phyloP scores from a whole-genome alignment of 2,113 vertebrate species.

The Petroica traversi region DNA sequence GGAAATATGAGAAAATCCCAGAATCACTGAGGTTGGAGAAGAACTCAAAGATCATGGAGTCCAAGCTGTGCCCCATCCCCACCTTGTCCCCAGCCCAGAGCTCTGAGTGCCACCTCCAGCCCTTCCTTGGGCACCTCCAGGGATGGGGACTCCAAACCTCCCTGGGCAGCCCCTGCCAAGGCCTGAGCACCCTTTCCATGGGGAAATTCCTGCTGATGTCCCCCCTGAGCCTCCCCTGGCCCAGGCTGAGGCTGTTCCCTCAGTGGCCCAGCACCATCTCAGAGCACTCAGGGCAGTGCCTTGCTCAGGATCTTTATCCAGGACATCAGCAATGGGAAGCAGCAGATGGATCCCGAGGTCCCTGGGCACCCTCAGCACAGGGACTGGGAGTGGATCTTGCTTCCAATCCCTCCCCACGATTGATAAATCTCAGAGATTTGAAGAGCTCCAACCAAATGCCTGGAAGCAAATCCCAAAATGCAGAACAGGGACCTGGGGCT shows the following conservation, averaged over 20 bases:
- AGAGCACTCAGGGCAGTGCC: rapidly evolving
- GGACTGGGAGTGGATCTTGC: background rate
- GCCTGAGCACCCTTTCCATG: background rate
- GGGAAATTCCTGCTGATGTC: background rate
- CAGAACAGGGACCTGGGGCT: background rate
- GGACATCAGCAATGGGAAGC: background rate
- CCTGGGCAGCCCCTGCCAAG: rapidly evolving
- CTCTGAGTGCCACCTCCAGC: rapidly evolving
- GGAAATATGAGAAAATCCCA: background rate
- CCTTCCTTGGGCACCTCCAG: background rate
- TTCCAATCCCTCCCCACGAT: background rate
- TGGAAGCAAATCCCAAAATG: background rate
- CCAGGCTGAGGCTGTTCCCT: background rate
- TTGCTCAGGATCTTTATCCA: background rate
- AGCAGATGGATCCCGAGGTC: background rate
- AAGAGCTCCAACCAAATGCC: background rate
- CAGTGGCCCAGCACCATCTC: background rate
- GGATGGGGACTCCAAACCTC: background rate
- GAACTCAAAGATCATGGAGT: rapidly evolving
- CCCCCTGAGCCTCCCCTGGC: background rate
- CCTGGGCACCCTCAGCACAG: background rate
- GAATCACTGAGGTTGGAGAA: background rate
- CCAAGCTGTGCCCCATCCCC: rapidly evolving
- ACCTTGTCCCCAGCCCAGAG: background rate
- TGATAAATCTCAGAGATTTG: background rate